Percentiles rank a stretch among this genome's conserved stretches.
Evolutionary conservation across 2,888 invertebrate species (phyloP).

Genomic region (Drosophila niveifrons): DNA sequence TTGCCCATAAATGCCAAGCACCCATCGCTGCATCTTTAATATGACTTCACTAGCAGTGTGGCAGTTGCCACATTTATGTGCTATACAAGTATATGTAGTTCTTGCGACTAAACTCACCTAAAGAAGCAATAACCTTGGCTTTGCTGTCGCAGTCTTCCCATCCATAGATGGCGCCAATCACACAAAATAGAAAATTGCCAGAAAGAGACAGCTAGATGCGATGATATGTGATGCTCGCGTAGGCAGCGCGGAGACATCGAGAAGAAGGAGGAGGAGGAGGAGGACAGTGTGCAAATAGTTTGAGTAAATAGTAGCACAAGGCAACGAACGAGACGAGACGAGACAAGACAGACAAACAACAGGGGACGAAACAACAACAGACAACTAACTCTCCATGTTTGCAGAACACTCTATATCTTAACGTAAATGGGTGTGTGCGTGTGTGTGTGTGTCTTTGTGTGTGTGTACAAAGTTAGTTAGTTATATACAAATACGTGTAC

Average conservation of each 20-base stretch:
- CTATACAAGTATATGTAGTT: constrained; percentile 17
- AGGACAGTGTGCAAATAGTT: constrained; percentile 66
- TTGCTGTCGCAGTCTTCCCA: too few species aligned
- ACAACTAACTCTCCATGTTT: constrained; percentile 59
- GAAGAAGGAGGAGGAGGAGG: too few species aligned
- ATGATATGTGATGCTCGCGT: too few species aligned
- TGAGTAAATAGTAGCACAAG: constrained; percentile 55
- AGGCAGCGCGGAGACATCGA: constrained; percentile 12
- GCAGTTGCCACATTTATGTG: constrained; percentile 46
- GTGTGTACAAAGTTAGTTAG: constrained; percentile 59
- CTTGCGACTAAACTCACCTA: neutral
- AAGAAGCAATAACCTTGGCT: too few species aligned
- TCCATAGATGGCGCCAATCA: constrained; percentile 1
- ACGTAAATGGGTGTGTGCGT: constrained; percentile 1
- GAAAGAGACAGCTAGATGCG: constrained; percentile 6
- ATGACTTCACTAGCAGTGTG: constrained; percentile 2
- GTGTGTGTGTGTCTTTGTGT: constrained; percentile 1
- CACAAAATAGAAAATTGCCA: constrained; percentile 7
- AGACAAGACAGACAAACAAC: constrained; percentile 21
- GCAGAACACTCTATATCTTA: constrained; percentile 59
- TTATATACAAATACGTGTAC: constrained; percentile 74
- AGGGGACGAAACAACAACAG: constrained; percentile 35
- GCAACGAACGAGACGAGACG: constrained; percentile 18
- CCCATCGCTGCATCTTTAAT: constrained; percentile 45
- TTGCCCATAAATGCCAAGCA: constrained; percentile 73